Percentiles rank a stretch among this genome's conserved stretches.
Conservation (phyloP, 2,888 invertebrate species). For the Ormia ochracea region DNA sequence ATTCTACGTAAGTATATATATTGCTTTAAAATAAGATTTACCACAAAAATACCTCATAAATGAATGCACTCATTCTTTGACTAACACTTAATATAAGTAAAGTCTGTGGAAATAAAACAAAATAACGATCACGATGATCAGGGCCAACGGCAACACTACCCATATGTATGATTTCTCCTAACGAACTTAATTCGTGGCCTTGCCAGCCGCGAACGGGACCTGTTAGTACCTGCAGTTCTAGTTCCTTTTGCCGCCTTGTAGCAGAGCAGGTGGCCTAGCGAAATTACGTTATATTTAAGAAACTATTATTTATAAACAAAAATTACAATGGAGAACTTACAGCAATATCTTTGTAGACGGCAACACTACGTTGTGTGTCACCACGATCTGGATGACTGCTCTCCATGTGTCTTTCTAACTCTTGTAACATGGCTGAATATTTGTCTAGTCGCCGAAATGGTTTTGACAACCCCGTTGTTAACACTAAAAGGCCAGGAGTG, state of each 20-base stretch:
- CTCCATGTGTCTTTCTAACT: constrained; percentile 95
- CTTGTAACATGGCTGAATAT: constrained; percentile 95
- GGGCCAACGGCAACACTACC: constrained; percentile 92
- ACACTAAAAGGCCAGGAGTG: constrained; percentile 89
- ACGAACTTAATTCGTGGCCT: constrained; percentile 83
- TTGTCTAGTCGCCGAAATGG: constrained; percentile 96
- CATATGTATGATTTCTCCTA: constrained; percentile 91
- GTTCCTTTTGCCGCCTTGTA: constrained; percentile 93
- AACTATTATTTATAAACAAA: background rate
- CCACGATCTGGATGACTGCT: constrained; percentile 97
- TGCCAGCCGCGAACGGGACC: constrained; percentile 98
- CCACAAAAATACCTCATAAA: constrained; percentile 85
- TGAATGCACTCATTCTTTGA: constrained; percentile 94
- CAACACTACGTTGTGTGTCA: constrained; percentile 95
- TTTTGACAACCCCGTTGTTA: constrained; percentile 95
- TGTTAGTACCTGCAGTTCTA: constrained; percentile 95
- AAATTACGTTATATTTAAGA: constrained; percentile 15
- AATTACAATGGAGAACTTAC: constrained; percentile 79
- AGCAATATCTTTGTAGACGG: constrained; percentile 95
- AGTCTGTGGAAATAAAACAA: constrained; percentile 93
- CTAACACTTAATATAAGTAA: constrained; percentile 93
- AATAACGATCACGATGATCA: constrained; percentile 91
- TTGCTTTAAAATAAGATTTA: no score
- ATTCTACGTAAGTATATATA: no score
- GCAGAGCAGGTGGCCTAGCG: constrained; percentile 89